Evolutionary conservation across 2,797 vertebrate genomes (phyloP).

Genomic region (Gadopsis marmoratus): DNA sequence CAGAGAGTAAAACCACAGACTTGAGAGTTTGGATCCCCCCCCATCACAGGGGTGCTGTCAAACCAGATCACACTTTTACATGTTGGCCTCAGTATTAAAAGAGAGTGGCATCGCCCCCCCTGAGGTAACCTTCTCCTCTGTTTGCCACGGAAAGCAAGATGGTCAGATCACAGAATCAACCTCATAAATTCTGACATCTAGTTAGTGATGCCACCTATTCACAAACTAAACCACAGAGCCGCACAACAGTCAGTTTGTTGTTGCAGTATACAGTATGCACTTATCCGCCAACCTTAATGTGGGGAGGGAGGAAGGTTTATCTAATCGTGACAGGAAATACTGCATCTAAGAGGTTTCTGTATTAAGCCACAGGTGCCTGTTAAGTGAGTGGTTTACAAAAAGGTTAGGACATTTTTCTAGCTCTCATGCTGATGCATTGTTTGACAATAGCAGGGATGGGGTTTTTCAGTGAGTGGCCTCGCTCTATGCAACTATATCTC

Average conservation of each 20-base stretch:
- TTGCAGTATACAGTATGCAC: background rate
- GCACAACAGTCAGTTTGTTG: background rate
- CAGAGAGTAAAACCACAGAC: conserved; percentile 29
- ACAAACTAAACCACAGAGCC: background rate
- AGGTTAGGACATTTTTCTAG: conserved; percentile 45
- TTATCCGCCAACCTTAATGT: conserved; percentile 14
- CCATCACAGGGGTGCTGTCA: conserved; percentile 49
- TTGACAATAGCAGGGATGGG: conserved; percentile 1
- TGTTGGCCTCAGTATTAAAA: conserved; percentile 44
- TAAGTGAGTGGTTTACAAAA: conserved; percentile 52
- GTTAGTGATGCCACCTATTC: background rate
- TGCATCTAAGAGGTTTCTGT: conserved; percentile 37
- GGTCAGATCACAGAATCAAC: conserved; percentile 4
- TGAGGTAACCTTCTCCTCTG: conserved; percentile 13
- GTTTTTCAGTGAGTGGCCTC: background rate
- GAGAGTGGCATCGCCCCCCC: conserved; percentile 32
- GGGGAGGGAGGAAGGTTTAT: conserved; percentile 2
- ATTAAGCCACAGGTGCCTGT: conserved; percentile 41
- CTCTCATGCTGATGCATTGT: conserved; percentile 37
- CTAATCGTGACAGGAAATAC: conserved; percentile 23
- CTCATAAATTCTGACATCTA: background rate
- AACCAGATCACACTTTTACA: conserved; percentile 51
- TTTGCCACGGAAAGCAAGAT: conserved; percentile 12
- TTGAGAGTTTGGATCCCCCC: conserved; percentile 15
- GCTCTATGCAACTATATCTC: background rate